phyloP scores from a whole-genome alignment of 2,113 vertebrate species.

The Cochlearius cochlearius region DNA sequence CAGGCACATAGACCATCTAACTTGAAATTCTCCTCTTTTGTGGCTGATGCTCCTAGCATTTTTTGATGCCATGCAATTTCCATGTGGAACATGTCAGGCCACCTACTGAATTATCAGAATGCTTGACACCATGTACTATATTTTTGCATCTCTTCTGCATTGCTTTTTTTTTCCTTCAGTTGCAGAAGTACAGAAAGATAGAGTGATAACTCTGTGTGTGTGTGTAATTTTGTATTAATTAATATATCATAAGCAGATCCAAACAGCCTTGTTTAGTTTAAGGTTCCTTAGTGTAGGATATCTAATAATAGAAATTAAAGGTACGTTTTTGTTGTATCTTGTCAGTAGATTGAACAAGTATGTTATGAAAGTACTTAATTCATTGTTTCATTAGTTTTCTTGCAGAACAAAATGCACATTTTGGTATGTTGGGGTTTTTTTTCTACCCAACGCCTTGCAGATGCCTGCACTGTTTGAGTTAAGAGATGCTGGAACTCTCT shows the following conservation, averaged over 20 bases:
- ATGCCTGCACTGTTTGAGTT: not conserved
- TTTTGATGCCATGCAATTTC: not conserved
- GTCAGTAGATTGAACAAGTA: not conserved
- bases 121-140: accelerated
- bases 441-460: not conserved
- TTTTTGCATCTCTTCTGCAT: not conserved
- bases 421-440: not conserved
- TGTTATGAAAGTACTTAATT: not conserved
- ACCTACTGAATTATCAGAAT: not conserved
- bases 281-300: not conserved
- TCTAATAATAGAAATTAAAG: not conserved
- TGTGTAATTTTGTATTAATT: not conserved
- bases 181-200: not conserved
- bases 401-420: not conserved
- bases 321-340: not conserved
- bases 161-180: not conserved
- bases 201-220: not conserved
- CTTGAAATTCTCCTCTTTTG: not conserved
- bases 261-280: not conserved
- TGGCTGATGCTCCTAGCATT: not conserved
- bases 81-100: not conserved
- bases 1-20: not conserved
- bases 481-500: not conserved
- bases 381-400: not conserved
- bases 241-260: not conserved